Evolutionary conservation across 2,888 invertebrate genomes (phyloP), one percentile per base, ranked within the genome.

Genomic region (Zaprionus lineosus): DNA sequence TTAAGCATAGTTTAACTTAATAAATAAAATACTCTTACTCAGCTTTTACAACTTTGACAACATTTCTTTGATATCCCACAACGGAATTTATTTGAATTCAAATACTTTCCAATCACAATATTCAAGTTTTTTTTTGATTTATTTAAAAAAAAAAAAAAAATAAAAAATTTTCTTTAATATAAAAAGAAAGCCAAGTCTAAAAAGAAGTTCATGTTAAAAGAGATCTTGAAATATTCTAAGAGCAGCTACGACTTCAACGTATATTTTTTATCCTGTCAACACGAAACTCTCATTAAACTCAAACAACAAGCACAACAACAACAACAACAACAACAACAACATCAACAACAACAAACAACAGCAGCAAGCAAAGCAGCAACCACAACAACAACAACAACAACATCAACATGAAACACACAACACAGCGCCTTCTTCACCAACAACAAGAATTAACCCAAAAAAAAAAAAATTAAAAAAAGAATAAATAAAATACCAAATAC

Each of bases 1-100:
- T 56, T 78, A 83, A 78, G 72, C 68, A 14, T 68, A 77, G 81
- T 53, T 51, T 68, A 82, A 68, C 66, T 52, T 51, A 60, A 36
- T 69, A 77, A 66, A 58, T 52, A 37, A 77, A 64, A 78, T 48
- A 55, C 44, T 53, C 57, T 37, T 56, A 62, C 47, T 61, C 58
- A 47, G 50, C 65, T 36, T 36, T 34, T 61, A 53, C 40, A 70
- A 36, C 44, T 67, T 48, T 50, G 8, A 26, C 18, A 47, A 71
- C 57, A 69, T 74, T 50, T 63, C 43, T 74, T 71, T 72, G 58
- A 74, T 53, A 60, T 48, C 31, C 53, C 53, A 60, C 56, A 55
- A 69, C 34, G 36, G 55, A 53, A 52, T 31, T 28, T 2, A 28
- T 51, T 26, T 0, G 14, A 52, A 52, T 40, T 24, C 31, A 21